phyloP scores from a whole-genome alignment of 1,140 invertebrate genomes.

The Pemphigus obesinymphae region DNA sequence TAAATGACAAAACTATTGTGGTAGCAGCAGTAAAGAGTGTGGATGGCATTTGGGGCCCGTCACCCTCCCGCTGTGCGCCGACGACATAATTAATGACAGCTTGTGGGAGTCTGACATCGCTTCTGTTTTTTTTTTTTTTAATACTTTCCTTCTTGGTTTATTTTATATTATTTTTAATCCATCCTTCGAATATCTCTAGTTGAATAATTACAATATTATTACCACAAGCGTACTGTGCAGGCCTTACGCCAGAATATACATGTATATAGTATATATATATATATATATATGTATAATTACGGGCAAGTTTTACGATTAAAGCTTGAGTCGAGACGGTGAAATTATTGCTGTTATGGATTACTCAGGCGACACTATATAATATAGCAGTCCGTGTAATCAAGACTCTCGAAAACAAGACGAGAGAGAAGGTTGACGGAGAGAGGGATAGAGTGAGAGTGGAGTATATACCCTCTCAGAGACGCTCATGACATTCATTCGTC shows the following conservation, averaged over 20 bases:
- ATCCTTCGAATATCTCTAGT: neutral
- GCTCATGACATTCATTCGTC: neutral
- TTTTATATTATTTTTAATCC: conserved; percentile 20
- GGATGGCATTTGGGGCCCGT: conserved; percentile 38
- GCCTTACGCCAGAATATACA: too few species aligned
- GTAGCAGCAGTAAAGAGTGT: conserved; percentile 10
- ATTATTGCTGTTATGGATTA: neutral
- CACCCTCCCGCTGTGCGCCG: conserved; percentile 37
- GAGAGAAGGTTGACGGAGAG: neutral
- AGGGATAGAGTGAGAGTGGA: too few species aligned
- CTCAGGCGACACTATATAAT: neutral
- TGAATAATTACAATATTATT: conserved; percentile 26
- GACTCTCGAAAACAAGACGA: neutral
- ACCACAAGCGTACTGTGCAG: neutral
- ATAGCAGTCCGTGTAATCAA: neutral
- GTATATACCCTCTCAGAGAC: neutral
- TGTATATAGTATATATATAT: too few species aligned
- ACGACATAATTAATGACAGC: conserved; percentile 41
- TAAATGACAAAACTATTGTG: conserved; percentile 40
- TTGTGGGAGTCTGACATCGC: conserved; percentile 36
- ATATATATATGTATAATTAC: neutral
- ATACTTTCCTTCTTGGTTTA: conserved; percentile 12
- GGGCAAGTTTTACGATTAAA: neutral
- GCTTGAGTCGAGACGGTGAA: neutral
- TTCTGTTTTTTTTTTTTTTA: conserved; percentile 21